These are phyloP conservation scores for Adelphocoris suturalis DNA, from an alignment of 2,888 invertebrate species.

Conservation along the genomic window DNA sequence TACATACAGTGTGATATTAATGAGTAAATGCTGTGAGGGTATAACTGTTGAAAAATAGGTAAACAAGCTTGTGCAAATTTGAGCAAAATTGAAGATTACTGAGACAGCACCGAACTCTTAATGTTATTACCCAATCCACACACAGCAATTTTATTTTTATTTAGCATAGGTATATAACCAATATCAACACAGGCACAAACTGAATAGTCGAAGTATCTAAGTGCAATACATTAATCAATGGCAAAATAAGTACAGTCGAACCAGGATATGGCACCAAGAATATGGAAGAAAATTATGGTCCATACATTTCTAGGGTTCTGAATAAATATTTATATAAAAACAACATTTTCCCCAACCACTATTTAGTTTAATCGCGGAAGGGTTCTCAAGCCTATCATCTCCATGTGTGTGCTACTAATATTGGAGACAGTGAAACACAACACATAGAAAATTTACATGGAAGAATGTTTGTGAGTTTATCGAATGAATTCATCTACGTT, in stretches of 20 bases:
- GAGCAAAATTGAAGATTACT: background rate
- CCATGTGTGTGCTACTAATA: too few relatives aligned
- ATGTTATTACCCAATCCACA: background rate
- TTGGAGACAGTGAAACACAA: too few relatives aligned
- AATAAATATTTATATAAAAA: too few relatives aligned
- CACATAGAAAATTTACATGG: too few relatives aligned
- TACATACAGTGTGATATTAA: too few relatives aligned
- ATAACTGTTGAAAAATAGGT: background rate
- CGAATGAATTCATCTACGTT: background rate
- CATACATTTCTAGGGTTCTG: background rate
- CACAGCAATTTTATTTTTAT: background rate
- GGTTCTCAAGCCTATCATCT: too few relatives aligned
- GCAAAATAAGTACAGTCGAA: background rate
- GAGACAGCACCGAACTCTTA: slow-evolving; percentile 25
- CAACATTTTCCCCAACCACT: too few relatives aligned
- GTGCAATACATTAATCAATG: background rate
- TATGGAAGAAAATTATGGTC: slow-evolving; percentile 16
- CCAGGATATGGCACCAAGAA: background rate
- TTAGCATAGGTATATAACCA: background rate
- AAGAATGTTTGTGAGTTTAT: background rate
- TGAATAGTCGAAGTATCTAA: background rate
- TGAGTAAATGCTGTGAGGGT: background rate
- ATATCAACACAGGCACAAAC: background rate
- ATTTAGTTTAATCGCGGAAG: too few relatives aligned
- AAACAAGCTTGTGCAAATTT: slow-evolving; percentile 9